Evolutionary conservation across 37 sponge, comb jelly and placozoan species (phyloP), one percentile per base, ranked within the genome.

Genomic region (Bolinopsis microptera): DNA sequence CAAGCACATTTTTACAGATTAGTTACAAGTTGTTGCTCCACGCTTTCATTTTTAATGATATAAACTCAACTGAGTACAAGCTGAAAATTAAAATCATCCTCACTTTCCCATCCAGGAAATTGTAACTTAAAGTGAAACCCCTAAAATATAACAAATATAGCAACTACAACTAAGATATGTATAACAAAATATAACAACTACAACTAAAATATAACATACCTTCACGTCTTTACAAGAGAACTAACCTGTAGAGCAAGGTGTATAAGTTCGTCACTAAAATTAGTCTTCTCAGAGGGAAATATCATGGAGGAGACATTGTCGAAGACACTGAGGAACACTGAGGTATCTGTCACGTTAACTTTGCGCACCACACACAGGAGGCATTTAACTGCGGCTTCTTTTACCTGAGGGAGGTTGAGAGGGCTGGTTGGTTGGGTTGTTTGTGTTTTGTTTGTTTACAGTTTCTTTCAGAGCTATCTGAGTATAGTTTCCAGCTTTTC

Each of bases 261-360:
- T 1, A 80, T 33, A 21, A 80, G 82, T 34, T 80, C 82, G 30
- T 80, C 82, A 80, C 82, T 80, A 30, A 80, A 80, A 8, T 16
- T 34, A 5, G 82, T 80, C 82, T 80, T 80, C 30, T 80, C 82
- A 80, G 82, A 80, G 30, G 82, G 82, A 37, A 80, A 80, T 31
- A 80, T 80, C 37, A 80, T 80, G 38, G 82, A 36, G 22, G 82
- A 80, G 38, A 80, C 82, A 1, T 80, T 24, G 38, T 80, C 82
- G 30, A 80, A 80, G 5, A 80, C 82, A 35, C 82, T 80, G 37
- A 80, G 82, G 23, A 80, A 80, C 22, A 80, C 82, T 2, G 32
- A 30, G 37, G 82, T 80, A 22, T 80, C 82, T 22, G 82, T 80
- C 23, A 80, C 82, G 24, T 34, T 80, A 34, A 80, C 82, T 80